Evolutionary conservation across 2,888 invertebrate species (phyloP).

Genomic region (Polyploca ridens): DNA sequence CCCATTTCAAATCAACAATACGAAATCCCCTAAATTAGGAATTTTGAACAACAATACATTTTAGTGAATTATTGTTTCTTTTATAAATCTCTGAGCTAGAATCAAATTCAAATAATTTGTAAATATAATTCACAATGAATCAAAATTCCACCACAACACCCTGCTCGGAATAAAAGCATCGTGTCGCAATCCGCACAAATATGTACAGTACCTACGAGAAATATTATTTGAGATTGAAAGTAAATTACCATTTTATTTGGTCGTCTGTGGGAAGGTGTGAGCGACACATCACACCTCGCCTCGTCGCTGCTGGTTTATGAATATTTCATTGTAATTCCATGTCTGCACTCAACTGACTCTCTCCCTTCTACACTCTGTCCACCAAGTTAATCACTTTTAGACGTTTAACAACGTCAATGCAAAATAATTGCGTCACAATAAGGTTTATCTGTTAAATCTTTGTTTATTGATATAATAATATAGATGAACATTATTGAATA

Average conservation of each 20-base stretch:
- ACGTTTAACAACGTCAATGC: neutral
- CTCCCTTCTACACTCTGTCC: neutral
- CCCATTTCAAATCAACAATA: neutral
- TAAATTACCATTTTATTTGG: conserved; percentile 13
- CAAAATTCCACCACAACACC: neutral
- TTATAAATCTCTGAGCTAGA: too few species aligned
- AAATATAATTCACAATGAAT: neutral
- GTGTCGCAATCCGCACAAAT: conserved; percentile 3
- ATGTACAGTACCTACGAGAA: neutral
- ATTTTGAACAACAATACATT: too few species aligned
- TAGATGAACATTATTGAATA: too few species aligned
- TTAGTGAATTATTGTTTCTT: too few species aligned
- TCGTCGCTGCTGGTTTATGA: neutral
- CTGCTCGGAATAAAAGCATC: neutral
- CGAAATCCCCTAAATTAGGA: neutral
- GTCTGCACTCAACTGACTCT: neutral
- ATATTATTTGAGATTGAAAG: conserved; percentile 12
- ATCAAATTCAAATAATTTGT: neutral
- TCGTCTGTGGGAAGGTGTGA: conserved; percentile 6
- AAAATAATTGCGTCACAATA: too few species aligned
- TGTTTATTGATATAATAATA: too few species aligned
- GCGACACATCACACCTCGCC: neutral
- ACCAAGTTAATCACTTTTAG: too few species aligned
- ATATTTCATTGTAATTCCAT: conserved; percentile 10
- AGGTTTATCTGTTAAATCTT: too few species aligned